Percentiles rank a stretch among this genome's conserved stretches.
Evolutionary conservation across 2,797 vertebrate species (phyloP).

Genomic region (Rhynchonycteris naso): DNA sequence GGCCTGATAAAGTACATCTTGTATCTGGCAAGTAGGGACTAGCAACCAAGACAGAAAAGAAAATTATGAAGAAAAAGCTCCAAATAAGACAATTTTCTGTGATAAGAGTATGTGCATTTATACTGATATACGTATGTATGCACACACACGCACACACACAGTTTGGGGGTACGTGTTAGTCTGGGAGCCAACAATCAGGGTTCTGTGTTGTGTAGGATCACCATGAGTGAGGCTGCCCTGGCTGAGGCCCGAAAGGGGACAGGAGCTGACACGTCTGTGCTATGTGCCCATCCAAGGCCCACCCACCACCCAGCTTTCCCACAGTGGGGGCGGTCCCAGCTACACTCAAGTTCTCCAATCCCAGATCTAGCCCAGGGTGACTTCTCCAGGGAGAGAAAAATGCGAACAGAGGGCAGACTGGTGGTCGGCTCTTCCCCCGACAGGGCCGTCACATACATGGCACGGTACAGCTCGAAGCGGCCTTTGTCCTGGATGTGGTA

Average conservation of each 20-base stretch:
- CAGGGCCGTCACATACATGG: constrained; percentile 89
- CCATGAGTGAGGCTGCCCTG: background rate
- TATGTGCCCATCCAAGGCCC: background rate
- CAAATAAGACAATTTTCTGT: background rate
- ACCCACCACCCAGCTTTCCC: background rate
- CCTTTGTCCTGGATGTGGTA: constrained; percentile 99
- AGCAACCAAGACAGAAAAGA: background rate
- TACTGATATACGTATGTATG: rapidly evolving
- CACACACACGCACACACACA: background rate
- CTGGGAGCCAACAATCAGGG: background rate
- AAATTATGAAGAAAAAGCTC: constrained; percentile 12
- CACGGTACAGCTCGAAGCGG: constrained; percentile 94
- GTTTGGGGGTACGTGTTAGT: background rate
- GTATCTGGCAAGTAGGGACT: background rate
- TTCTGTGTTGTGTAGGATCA: background rate
- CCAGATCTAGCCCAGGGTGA: background rate
- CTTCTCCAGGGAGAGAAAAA: background rate
- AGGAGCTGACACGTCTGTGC: background rate
- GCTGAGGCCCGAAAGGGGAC: background rate
- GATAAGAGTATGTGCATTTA: background rate
- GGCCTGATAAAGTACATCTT: background rate
- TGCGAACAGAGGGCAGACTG: background rate
- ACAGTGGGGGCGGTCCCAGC: background rate
- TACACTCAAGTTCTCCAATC: background rate
- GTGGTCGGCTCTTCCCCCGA: background rate